Evolutionary conservation across 2,888 invertebrate species (phyloP), one percentile per base, ranked within the genome.

Genomic region (Phyllotreta striolata): DNA sequence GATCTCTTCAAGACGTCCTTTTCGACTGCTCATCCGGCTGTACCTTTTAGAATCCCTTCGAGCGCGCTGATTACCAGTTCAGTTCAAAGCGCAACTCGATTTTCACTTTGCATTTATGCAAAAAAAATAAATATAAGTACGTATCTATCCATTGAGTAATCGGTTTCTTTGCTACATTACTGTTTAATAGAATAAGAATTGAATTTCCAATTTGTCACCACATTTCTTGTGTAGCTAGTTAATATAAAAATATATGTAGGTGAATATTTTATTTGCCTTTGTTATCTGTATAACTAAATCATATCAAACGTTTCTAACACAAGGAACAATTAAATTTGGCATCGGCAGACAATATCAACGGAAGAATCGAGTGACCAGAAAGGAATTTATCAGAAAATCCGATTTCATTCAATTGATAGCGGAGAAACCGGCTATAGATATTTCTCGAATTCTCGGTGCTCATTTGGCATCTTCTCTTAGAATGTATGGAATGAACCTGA

Each of bases 401-500:
- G 14, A 39, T 54, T 38, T n/a, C 12, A 52, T 52, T 52, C 35
- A 52, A 52, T 52, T 41, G 40, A 6, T 35, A 24, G 41, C 40
- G 40, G 41, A 55, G 41, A 12, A 24, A 14, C 24, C 34, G 13
- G 41, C 38, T 46, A 61, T 37, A 40, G 41, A 49, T 41, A 51
- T 62, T 43, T 51, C 51, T 40, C 47, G 46, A 56, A 57, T 54
- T 54, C 38, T 41, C 40, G 9, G 35, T 63, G 47, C 40, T 58
- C 58, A 58, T 63, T 63, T 52, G 57, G 39, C 44, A 63, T 44
- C 56, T 37, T 51, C 47, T 57, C 54, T 63, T 54, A 54, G 58
- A 52, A 63, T 63, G 57, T 63, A 63, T 40, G 58, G 54, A 41
- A 54, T 39, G 54, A 63, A 63, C 35, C 58, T 63, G 63, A 63